Evolutionary conservation across 2,113 vertebrate species (phyloP).

Genomic region (Macaca mulatta): DNA sequence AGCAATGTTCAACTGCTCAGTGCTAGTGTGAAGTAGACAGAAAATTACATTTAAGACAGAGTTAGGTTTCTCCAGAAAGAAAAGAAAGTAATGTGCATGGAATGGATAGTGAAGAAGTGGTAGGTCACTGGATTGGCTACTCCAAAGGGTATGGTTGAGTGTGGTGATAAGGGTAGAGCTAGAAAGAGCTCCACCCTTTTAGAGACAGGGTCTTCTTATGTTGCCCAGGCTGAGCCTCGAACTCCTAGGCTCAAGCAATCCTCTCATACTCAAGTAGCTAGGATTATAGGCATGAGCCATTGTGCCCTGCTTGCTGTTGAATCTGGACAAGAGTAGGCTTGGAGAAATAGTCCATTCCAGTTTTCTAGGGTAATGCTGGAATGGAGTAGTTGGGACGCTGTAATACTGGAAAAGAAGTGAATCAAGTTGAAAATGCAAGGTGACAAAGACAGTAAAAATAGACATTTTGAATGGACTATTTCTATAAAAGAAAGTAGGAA

Average conservation of each 20-base stretch:
- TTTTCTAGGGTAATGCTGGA: background rate
- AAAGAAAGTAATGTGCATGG: background rate
- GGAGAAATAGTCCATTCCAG: background rate
- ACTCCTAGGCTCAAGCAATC: background rate
- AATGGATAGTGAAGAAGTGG: background rate
- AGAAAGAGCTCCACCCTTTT: background rate
- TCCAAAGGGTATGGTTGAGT: background rate
- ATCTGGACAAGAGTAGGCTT: background rate
- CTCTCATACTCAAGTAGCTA: background rate
- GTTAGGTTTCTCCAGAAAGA: background rate
- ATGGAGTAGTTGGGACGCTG: background rate
- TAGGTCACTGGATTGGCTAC: background rate
- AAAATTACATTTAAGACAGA: background rate
- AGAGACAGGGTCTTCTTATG: background rate
- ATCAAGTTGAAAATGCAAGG: background rate
- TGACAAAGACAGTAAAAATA: conserved; percentile 21
- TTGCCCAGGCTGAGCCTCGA: background rate
- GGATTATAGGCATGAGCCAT: background rate
- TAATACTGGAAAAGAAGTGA: background rate
- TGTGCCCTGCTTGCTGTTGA: background rate
- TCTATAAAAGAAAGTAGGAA: background rate
- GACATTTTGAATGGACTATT: background rate
- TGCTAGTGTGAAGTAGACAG: background rate
- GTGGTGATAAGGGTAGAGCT: background rate
- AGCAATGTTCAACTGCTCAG: background rate